Evolutionary conservation across 2,113 vertebrate species (phyloP).

Genomic region (Recurvirostra avosetta): DNA sequence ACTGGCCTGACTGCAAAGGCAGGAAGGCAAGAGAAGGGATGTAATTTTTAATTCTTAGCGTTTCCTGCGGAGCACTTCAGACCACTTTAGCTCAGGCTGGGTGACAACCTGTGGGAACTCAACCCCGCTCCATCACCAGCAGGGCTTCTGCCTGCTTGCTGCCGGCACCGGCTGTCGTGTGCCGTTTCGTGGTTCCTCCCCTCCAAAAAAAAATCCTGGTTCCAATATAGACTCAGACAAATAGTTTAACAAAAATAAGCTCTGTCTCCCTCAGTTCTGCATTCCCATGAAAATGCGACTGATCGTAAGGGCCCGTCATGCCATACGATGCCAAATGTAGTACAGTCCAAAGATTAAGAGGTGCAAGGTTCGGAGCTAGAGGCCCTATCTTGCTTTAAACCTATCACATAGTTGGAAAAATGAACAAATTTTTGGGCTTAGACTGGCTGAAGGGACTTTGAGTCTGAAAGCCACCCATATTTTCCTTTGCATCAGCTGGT

Average conservation of each 20-base stretch:
- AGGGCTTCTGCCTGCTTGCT: neutral
- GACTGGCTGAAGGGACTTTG: neutral
- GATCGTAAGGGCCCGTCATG: neutral
- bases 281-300: neutral
- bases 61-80: neutral
- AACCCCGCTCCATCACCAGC: accelerated
- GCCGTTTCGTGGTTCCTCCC: neutral
- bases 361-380: neutral
- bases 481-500: neutral
- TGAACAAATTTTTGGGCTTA: neutral
- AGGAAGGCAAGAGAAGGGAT: neutral
- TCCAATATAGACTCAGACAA: neutral
- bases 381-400: neutral
- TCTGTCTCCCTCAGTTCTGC: neutral
- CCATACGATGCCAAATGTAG: neutral
- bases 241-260: slow-evolving; percentile 18
- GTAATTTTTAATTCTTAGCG: neutral
- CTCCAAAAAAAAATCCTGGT: neutral
- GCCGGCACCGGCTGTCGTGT: neutral
- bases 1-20: neutral
- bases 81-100: neutral
- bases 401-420: neutral
- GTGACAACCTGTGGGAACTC: neutral
- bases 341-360: neutral
- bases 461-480: neutral